A percentile compares a stretch with the other conserved stretches of the same genome.
These are phyloP conservation scores for Caenorhabditis virilis DNA, from an alignment of 2,888 invertebrate species.

Conservation along the genomic window DNA sequence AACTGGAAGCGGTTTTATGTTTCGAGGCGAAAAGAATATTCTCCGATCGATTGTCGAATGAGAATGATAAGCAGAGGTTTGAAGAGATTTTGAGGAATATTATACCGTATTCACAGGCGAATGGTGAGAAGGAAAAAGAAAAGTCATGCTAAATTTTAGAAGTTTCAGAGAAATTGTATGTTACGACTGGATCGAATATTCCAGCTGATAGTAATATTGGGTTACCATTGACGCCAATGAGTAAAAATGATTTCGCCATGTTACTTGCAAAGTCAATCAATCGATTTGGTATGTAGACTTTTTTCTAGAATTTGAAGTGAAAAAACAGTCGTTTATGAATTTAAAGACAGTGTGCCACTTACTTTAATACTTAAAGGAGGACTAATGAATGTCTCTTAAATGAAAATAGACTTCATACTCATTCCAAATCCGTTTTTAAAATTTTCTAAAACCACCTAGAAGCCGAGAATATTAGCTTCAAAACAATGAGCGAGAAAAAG, in stretches of 20 bases:
- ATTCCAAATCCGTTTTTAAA: too few species aligned
- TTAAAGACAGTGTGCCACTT: too few species aligned
- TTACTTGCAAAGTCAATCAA: constrained; percentile 71
- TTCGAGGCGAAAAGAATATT: constrained; percentile 57
- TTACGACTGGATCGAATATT: constrained; percentile 31
- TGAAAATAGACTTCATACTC: too few species aligned
- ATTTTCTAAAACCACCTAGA: too few species aligned
- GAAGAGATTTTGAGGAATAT: constrained; percentile 34
- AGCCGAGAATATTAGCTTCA: too few species aligned
- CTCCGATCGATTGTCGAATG: constrained; percentile 43
- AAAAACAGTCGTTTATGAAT: too few species aligned
- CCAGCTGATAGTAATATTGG: constrained; percentile 46
- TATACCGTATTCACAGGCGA: constrained; percentile 3
- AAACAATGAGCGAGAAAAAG: too few species aligned
- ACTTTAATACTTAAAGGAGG: too few species aligned
- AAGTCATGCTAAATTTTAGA: background rate
- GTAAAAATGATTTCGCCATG: constrained; percentile 50
- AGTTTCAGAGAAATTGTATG: constrained; percentile 37
- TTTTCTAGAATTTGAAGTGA: too few species aligned
- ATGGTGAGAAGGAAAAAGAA: background rate
- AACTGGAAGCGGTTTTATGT: constrained; percentile 15
- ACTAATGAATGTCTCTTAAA: too few species aligned
- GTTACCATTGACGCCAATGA: constrained; percentile 45
- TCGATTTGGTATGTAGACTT: too few species aligned
- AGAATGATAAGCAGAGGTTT: constrained; percentile 42